Conservation (phyloP, 2,888 invertebrate genomes). For the Deroplatys truncata region DNA sequence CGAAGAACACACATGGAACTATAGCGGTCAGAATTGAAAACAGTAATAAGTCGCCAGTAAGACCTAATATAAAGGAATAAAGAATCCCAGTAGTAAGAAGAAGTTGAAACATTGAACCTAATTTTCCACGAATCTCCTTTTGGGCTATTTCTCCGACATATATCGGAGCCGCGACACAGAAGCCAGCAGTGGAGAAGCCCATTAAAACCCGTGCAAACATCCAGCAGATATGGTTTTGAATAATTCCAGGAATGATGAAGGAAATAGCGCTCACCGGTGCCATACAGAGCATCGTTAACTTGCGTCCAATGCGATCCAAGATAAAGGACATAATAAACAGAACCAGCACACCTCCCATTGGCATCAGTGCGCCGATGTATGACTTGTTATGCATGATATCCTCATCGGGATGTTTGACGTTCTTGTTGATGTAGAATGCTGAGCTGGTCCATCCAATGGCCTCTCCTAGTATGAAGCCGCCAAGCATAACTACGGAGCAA, state of each 20-base stretch:
- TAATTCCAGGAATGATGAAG: conserved; percentile 62
- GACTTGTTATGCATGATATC: conserved; percentile 40
- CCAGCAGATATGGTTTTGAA: neutral
- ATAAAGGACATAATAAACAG: conserved; percentile 65
- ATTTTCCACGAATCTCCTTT: conserved; percentile 72
- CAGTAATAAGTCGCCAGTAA: conserved; percentile 51
- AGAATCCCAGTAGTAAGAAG: conserved; percentile 81
- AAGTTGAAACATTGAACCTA: conserved; percentile 84
- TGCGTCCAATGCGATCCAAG: conserved; percentile 65
- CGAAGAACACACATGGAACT: conserved; percentile 64
- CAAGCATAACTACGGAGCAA: conserved; percentile 61
- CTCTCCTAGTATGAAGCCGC: conserved; percentile 71
- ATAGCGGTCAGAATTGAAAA: conserved; percentile 64
- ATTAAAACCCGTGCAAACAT: conserved; percentile 54
- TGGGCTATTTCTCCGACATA: conserved; percentile 84
- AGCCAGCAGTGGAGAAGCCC: conserved; percentile 73
- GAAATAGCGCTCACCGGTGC: conserved; percentile 62
- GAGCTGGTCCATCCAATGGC: conserved; percentile 76
- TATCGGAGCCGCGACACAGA: conserved; percentile 77
- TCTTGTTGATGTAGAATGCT: conserved; percentile 46
- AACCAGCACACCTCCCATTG: conserved; percentile 67
- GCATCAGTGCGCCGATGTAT: conserved; percentile 67
- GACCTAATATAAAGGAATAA: conserved; percentile 67
- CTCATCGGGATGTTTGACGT: neutral
- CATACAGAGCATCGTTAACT: conserved; percentile 60